Evolutionary conservation across 2,113 vertebrate species (phyloP), one percentile per base, ranked within the genome.

Genomic region (Clarias magur): DNA sequence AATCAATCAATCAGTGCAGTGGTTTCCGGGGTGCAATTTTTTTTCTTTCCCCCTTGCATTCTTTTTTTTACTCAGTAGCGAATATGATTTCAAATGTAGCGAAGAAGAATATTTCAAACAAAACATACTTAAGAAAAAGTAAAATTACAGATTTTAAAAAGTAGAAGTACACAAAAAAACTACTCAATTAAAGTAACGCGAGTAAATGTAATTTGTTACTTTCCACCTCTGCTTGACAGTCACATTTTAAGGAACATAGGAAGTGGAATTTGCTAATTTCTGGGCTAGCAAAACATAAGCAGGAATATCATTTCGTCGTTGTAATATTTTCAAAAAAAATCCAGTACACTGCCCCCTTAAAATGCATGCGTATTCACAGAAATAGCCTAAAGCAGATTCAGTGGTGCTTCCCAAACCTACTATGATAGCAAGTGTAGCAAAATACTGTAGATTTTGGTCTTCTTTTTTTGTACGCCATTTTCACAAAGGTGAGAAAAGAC

Each of bases 401-500:
- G 12, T 9, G 13, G 19, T 48, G 27, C 8, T 21, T 65, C 27
- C 8, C 9, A 62, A 81, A 60, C 53, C 25, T 80, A 30, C 30
- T 79, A 76, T 34, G 30, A 42, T 25, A 16, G 30, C 57, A 53
- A 67, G 67, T 63, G 67, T 67, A 65, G 34, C 25, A 53, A 57
- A 67, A 15, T 34, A 23, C 7, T 54, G 12, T 53, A 3, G 0
- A 2, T 30, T 68, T 67, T 63, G 11, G 23, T 63, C 25, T 63
- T 63, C 11, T 63, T 30, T 70, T 70, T 70, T 76, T 15, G 17
- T 8, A 70, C 25, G 53, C 9, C 10, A 65, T 42, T 34, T 80
- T 79, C 19, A 30, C 57, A 23, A 70, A 81, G 42, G 63, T 87
- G 86, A 54, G 7, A 60, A 88, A 82, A 92, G 80, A 91, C 87